Base-by-base conservation (phyloP, 30 jellyfish, hydroid and myxozoan species). In the Aurelia aurita region DNA sequence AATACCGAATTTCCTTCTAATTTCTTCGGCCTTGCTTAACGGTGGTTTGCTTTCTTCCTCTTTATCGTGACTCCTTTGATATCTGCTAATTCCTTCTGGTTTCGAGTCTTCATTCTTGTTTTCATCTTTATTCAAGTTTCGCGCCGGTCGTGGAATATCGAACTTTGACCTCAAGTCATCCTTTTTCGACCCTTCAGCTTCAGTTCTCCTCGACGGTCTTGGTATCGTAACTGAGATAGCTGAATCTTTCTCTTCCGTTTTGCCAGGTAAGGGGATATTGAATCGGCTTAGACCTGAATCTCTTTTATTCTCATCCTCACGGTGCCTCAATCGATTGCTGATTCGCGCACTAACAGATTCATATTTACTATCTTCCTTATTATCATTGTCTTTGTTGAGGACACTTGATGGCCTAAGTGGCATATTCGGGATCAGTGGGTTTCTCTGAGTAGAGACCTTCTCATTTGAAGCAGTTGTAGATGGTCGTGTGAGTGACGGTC, bases 21-120 rank as follows among this genome's bases (percentile, higher is more conserved):
- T 61, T 59, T 86, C 96, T 49, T 86, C 96, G 28, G 96, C 96
- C 62, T 86, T 86, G 59, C 88, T 68, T 71, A 49, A 28, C 5
- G 57, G 77, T n/a, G 75, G 89, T 73, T 58, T 62, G 34, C 61
- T 54, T 10, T 73, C 85, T 3, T 82, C 92, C 46, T 69, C 92
- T 27, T 34, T 69, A 23, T 82, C 92, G 11, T 69, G 86, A 13
- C 23, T 45, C 16, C 92, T 82, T 32, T 69, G 7, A 2, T 19
- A 19, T 35, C 90, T 61, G 21, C 62, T 49, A 15, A 31, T 19
- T 43, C 87, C 59, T 26, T 22, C 31, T 22, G 67, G 28, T 55
- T 55, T 55, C 25, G 25, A 55, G 28, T 55, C 67, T 19, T 55
- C 67, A 18, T 66, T 72, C 75, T 75, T 75, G 87, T 23, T 75